Evolutionary conservation across 2,888 invertebrate genomes (phyloP).

Genomic region (Parnassius mnemosyne): DNA sequence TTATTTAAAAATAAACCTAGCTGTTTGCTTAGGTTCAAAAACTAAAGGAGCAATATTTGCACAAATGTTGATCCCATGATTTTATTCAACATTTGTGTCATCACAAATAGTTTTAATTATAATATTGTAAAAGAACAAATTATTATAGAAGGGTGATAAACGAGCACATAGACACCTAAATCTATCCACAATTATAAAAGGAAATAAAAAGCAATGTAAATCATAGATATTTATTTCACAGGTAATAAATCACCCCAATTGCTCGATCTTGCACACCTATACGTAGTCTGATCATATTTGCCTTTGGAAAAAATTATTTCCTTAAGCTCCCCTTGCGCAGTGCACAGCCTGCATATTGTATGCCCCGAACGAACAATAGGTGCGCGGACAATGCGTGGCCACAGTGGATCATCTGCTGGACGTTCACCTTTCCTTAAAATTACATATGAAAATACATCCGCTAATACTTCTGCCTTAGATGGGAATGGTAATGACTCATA

Average conservation of each 20-base stretch:
- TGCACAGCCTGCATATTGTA: conserved; percentile 89
- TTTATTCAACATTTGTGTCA: no score
- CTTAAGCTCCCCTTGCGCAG: conserved; percentile 84
- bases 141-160: no score
- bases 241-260: conserved; percentile 92
- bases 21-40: no score
- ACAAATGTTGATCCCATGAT: no score
- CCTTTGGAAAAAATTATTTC: conserved; percentile 88
- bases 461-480: conserved; percentile 55
- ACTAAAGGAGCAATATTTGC: no score
- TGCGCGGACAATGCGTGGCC: conserved; percentile 91
- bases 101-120: no score
- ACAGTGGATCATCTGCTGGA: conserved; percentile 75
- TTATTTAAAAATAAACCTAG: no score
- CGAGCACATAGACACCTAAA: no score
- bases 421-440: conserved; percentile 88
- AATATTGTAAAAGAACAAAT: no score
- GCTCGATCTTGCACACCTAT: conserved; percentile 86
- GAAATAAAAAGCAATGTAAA: conserved; percentile 3
- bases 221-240: conserved; percentile 60
- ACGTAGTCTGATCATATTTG: conserved; percentile 88
- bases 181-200: neutral
- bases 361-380: conserved; percentile 85
- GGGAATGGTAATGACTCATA: conserved; percentile 81
- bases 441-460: conserved; percentile 88